Conservation (phyloP, 2,113 vertebrate genomes). For the Amblyopsis rosae region DNA sequence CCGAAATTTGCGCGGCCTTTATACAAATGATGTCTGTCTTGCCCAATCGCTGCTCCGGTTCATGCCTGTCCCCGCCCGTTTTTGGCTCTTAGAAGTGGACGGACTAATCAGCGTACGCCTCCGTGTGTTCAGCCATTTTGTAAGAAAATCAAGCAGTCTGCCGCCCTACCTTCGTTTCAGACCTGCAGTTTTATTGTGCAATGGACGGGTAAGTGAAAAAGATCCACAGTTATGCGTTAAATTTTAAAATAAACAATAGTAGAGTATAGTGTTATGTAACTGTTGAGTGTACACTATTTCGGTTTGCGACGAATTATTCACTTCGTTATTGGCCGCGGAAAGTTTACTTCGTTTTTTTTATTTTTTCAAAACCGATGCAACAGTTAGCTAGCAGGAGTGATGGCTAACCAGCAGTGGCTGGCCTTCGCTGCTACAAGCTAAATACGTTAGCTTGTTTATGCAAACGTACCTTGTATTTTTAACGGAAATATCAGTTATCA, state of each 20-base stretch:
- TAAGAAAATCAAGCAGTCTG: conserved; percentile 80
- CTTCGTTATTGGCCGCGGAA: conserved; percentile 24
- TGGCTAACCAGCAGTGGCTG: conserved; percentile 52
- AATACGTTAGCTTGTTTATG: conserved; percentile 3
- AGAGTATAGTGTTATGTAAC: fast-evolving
- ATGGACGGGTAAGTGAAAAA: conserved; percentile 94
- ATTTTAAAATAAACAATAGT: background rate
- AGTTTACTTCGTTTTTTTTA: conserved; percentile 60
- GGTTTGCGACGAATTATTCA: background rate
- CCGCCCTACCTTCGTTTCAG: conserved; percentile 75
- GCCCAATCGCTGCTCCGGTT: conserved; percentile 54
- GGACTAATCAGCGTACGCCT: conserved; percentile 72
- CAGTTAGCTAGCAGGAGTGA: conserved; percentile 61
- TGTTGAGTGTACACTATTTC: background rate
- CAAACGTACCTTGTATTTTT: background rate
- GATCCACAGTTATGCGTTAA: conserved; percentile 43
- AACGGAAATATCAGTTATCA: background rate
- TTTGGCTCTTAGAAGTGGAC: conserved; percentile 35
- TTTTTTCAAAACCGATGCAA: conserved; percentile 67
- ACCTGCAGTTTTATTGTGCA: conserved; percentile 91
- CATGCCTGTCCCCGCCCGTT: conserved; percentile 50
- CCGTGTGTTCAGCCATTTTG: conserved; percentile 90
- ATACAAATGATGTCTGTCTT: conserved; percentile 53
- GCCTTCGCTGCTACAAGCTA: conserved; percentile 17
- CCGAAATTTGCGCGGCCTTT: conserved; percentile 67